Conservation (phyloP, 2,797 vertebrate species). For the Myoxocephalus aenaeus region DNA sequence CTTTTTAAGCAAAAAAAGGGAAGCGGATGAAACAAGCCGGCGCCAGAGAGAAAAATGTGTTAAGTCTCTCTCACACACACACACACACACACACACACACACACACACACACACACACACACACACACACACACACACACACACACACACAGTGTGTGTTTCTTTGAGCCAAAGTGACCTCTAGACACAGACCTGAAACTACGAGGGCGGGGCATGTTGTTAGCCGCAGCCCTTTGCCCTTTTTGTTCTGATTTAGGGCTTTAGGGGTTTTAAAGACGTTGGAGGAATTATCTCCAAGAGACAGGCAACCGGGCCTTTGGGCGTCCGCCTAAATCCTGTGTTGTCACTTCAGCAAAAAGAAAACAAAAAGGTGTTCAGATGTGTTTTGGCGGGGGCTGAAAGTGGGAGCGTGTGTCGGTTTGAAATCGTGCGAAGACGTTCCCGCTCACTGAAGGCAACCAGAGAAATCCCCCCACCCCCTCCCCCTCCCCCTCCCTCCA, state of each 20-base stretch:
- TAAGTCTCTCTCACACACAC: constrained; percentile 8
- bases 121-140: not conserved
- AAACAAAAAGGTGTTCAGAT: constrained; percentile 28
- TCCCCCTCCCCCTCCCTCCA: not conserved
- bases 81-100: not conserved
- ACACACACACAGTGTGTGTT: not conserved
- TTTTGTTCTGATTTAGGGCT: not conserved
- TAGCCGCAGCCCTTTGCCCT: not conserved
- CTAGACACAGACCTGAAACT: not conserved
- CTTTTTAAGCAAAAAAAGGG: constrained; percentile 16
- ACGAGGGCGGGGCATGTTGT: not conserved
- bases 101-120: not conserved
- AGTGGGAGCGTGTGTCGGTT: constrained; percentile 13
- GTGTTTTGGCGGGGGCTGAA: not conserved
- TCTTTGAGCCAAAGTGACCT: constrained; percentile 10
- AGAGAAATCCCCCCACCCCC: constrained; percentile 9
- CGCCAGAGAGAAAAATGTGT: constrained; percentile 1
- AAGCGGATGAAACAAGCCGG: constrained; percentile 19
- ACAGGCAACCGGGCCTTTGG: constrained; percentile 22
- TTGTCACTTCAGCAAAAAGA: constrained; percentile 15
- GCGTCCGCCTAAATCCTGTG: constrained; percentile 30
- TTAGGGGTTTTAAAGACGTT: constrained; percentile 8
- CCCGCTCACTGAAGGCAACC: constrained; percentile 14
- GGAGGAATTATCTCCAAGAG: constrained; percentile 35
- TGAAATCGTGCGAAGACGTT: constrained; percentile 46